A percentile compares a stretch with the other conserved stretches of the same genome.
phyloP scores from a whole-genome alignment of 2,888 invertebrate genomes.

The Mesochorus sp. region DNA sequence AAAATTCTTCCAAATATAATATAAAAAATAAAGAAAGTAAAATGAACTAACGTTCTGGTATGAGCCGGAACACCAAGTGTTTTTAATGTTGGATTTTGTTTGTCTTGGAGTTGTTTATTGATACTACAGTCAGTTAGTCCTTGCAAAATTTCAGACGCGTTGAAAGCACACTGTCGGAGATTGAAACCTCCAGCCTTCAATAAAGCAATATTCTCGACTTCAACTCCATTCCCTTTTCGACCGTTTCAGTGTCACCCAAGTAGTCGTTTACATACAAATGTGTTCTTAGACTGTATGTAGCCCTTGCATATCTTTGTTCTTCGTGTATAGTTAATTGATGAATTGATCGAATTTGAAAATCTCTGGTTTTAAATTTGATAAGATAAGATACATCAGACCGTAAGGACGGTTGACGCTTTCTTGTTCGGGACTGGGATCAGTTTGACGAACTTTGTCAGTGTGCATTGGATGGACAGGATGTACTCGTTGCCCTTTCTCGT shows the following conservation, averaged over 20 bases:
- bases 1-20: too few species aligned
- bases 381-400: too few species aligned
- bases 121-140: background rate
- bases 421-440: constrained; percentile 64
- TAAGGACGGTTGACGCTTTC: constrained; percentile 54
- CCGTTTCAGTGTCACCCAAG: too few species aligned
- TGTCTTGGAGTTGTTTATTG: constrained; percentile 1
- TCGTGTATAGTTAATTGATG: too few species aligned
- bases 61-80: background rate
- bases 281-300: too few species aligned
- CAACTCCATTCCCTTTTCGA: constrained; percentile 46
- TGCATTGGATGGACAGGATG: constrained; percentile 61
- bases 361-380: too few species aligned
- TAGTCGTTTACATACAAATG: too few species aligned
- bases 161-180: background rate
- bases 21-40: too few species aligned
- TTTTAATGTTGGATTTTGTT: background rate
- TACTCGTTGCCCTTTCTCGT: constrained; percentile 57
- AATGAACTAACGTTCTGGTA: too few species aligned
- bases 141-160: background rate
- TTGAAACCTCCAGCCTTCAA: constrained; percentile 22
- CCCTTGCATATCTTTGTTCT: too few species aligned
- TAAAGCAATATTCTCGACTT: constrained; percentile 5
- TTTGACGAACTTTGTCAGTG: constrained; percentile 58
- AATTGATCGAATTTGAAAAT: too few species aligned